phyloP scores from a whole-genome alignment of 2,797 vertebrate species.

The Fistularia commersonii region DNA sequence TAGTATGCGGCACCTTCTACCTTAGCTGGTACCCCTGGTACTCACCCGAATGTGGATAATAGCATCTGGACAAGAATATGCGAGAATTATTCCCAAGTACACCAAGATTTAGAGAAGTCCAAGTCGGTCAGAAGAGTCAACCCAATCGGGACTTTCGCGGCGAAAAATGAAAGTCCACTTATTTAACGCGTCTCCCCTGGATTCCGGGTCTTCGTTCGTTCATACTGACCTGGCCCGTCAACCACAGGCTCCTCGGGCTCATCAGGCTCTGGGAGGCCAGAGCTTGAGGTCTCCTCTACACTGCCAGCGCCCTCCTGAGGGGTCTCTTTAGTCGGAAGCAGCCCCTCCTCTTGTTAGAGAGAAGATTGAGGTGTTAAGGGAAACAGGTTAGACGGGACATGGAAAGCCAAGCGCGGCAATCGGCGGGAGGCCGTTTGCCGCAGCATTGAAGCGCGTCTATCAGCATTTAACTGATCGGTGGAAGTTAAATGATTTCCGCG shows the following conservation, averaged over 20 bases:
- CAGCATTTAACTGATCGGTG: constrained; percentile 42
- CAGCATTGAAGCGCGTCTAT: constrained; percentile 27
- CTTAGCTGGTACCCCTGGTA: no score
- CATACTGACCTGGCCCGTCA: constrained; percentile 72
- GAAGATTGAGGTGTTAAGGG: constrained; percentile 73
- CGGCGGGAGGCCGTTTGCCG: constrained; percentile 60
- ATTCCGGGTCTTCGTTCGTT: constrained; percentile 3
- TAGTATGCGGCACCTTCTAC: no score
- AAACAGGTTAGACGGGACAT: constrained; percentile 69
- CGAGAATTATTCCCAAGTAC: no score
- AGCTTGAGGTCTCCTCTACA: constrained; percentile 66
- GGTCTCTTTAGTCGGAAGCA: constrained; percentile 66
- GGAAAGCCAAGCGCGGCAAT: constrained; percentile 50
- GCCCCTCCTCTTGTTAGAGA: constrained; percentile 82
- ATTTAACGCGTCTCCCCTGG: neutral
- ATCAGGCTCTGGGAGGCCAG: constrained; percentile 56
- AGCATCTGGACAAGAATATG: no score
- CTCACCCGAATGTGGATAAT: no score
- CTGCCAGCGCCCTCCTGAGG: constrained; percentile 68
- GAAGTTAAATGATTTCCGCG: constrained; percentile 38
- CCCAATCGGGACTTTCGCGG: no score
- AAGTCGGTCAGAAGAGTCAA: no score
- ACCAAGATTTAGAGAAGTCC: no score
- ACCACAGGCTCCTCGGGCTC: constrained; percentile 58
- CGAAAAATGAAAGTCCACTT: neutral